Conservation (phyloP, 2,888 invertebrate species). For the Melangyna quadrimaculata region DNA sequence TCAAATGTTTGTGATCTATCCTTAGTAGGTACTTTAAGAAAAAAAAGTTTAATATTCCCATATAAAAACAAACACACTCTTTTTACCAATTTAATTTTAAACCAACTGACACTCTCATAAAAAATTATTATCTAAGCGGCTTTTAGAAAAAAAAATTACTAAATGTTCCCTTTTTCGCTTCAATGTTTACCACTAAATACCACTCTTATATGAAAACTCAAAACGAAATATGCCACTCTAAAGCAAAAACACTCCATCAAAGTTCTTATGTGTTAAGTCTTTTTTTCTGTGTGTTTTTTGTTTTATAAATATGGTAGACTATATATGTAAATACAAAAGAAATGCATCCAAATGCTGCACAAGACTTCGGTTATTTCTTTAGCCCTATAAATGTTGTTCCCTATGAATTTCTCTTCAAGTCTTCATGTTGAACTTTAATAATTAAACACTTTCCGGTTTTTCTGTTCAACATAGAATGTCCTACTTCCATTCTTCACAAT, state of each 20-base stretch:
- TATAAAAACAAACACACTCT: too few relatives aligned
- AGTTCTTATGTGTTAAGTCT: not conserved
- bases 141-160: not conserved
- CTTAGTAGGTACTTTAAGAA: too few relatives aligned
- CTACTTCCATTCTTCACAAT: not conserved
- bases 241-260: not conserved
- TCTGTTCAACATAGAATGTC: not conserved
- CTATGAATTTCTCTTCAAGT: not conserved
- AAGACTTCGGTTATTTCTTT: not conserved
- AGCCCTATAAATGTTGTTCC: not conserved
- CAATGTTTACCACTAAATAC: not conserved
- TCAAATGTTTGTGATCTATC: too few relatives aligned
- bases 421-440: not conserved
- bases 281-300: too few relatives aligned
- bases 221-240: not conserved
- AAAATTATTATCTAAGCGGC: not conserved
- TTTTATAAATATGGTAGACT: not conserved
- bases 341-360: not conserved
- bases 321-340: not conserved
- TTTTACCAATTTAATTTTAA: not conserved
- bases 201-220: not conserved
- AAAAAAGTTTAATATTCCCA: too few relatives aligned
- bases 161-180: not conserved
- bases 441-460: slow-evolving; percentile 1
- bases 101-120: not conserved